Evolutionary conservation across 2,113 vertebrate genomes (phyloP), one percentile per base, ranked within the genome.

Genomic region (Urocitellus parryii): DNA sequence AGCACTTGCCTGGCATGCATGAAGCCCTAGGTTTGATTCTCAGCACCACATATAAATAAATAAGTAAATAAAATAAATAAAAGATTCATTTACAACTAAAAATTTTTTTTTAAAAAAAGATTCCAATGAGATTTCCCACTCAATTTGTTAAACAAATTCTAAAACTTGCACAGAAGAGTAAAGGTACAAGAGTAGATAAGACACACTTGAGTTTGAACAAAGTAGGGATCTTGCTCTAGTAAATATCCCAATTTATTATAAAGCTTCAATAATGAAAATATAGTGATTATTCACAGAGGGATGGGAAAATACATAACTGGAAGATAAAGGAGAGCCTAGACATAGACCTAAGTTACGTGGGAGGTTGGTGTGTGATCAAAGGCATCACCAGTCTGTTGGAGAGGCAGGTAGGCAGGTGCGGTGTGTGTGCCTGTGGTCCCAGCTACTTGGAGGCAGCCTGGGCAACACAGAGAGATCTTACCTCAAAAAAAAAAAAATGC

Each of bases 51-150:
- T 45, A 45, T 45, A 45, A 45, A 45, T 45, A 45, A 45, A 45
- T 45, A 45, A 45, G 45, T 45, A 45, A 45, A 45, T 45, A 45
- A 45, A 45, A 45, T 45, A 45, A 45, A 45, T 45, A 45, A 45
- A 45, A 45, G 45, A 45, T 45, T 45, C 45, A 45, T 45, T 45
- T 45, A 45, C 45, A 45, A 45, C 45, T 45, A 45, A 45, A 45
- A 45, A 45, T 1, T 45, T 45, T 45, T 45, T 45, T 45, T 0
- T n/a, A n/a, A n/a, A 45, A 45, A 45, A 81, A 88, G 89, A 81
- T 74, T 88, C 56, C 67, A 84, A n/a, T 61, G 86, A 48, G 1
- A 25, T 85, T 88, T 92, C 67, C 93, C 73, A 53, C 45, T 92
- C 76, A 87, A 56, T 27, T 73, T 89, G 24, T 73, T 79, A 53